Percentiles rank a stretch among this genome's conserved stretches.
phyloP scores from a whole-genome alignment of 2,797 vertebrate genomes.

The Hyperoplus lanceolatus region DNA sequence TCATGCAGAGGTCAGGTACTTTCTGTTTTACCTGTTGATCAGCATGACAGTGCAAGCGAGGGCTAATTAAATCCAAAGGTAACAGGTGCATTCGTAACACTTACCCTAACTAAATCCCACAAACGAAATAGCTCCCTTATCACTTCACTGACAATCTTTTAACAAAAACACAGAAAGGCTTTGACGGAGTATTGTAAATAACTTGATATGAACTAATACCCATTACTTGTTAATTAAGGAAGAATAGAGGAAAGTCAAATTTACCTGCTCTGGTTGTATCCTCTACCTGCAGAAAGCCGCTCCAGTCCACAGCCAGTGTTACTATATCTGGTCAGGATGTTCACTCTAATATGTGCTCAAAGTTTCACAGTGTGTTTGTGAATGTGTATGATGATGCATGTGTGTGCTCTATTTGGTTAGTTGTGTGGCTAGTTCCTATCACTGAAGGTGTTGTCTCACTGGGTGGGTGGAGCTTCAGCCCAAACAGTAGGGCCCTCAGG shows the following conservation, averaged over 20 bases:
- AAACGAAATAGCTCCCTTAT: background rate
- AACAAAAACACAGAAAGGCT: background rate
- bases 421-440: slow-evolving; percentile 79
- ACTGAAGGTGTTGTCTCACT: slow-evolving; percentile 88
- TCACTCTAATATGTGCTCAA: background rate
- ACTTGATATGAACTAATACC: background rate
- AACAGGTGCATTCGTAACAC: slow-evolving; percentile 64
- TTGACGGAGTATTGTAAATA: background rate
- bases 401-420: slow-evolving; percentile 59
- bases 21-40: background rate
- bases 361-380: slow-evolving; percentile 37
- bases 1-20: background rate
- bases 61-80: slow-evolving; percentile 28
- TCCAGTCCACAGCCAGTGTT: slow-evolving; percentile 30
- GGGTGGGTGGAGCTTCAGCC: slow-evolving; percentile 93
- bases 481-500: slow-evolving; percentile 95
- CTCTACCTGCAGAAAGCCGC: slow-evolving; percentile 21
- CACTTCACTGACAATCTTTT: slow-evolving; percentile 10
- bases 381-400: slow-evolving; percentile 59
- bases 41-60: background rate
- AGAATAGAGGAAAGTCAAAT: background rate
- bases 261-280: slow-evolving; percentile 67
- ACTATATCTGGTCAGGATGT: slow-evolving; percentile 29
- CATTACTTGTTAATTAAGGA: slow-evolving; percentile 1
- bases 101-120: background rate